phyloP scores from a whole-genome alignment of 2,888 invertebrate genomes.

The Ditylenchus weischeri region DNA sequence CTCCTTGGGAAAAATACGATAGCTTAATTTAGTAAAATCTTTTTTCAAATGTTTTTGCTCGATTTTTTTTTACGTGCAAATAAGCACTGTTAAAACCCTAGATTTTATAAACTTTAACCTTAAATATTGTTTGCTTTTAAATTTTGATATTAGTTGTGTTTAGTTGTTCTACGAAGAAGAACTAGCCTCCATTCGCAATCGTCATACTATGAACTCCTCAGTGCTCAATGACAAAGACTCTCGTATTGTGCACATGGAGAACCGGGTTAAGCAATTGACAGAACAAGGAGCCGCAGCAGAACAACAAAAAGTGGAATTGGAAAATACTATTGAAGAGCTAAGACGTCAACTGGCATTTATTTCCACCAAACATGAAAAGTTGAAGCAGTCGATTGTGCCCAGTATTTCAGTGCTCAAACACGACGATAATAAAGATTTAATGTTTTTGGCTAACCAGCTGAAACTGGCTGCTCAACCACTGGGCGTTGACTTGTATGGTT shows the following conservation, averaged over 20 bases:
- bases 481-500: no score
- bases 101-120: no score
- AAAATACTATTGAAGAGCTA: slow-evolving; percentile 23
- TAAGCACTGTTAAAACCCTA: no score
- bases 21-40: no score
- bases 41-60: no score
- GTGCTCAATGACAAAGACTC: slow-evolving; percentile 27
- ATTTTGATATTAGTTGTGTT: slow-evolving; percentile 3
- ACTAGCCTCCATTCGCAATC: slow-evolving; percentile 15
- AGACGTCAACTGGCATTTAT: slow-evolving; percentile 22
- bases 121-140: no score
- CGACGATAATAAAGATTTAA: no score
- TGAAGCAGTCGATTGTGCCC: background rate
- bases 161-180: slow-evolving; percentile 32
- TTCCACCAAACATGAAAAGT: slow-evolving; percentile 1
- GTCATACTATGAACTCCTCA: slow-evolving; percentile 13
- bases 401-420: background rate
- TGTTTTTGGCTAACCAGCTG: no score
- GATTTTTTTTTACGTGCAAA: no score
- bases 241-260: slow-evolving; percentile 30
- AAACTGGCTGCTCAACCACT: no score
- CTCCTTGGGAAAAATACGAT: no score
- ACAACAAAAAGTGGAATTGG: slow-evolving; percentile 32
- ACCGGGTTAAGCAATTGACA: slow-evolving; percentile 32
- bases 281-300: slow-evolving; percentile 34